These are phyloP conservation scores for Halocynthia aurantium DNA, from an alignment of 23 tunicate genomes.

Conservation along the genomic window DNA sequence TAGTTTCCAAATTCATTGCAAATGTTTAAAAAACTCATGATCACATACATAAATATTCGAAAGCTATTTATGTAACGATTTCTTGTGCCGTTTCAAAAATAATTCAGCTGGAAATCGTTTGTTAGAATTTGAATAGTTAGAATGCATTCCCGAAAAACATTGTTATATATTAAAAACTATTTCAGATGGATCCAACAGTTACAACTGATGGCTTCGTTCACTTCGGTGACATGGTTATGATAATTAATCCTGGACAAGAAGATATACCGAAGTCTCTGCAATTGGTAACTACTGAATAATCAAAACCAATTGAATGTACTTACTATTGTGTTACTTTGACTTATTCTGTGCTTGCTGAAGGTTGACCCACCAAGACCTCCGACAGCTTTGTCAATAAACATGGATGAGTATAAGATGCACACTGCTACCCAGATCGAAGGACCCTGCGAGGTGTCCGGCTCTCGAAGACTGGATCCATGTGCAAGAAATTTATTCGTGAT, in stretches of 20 bases:
- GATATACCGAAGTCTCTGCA: constrained; percentile 31
- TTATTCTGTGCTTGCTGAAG: constrained; percentile 1
- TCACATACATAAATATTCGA: neutral
- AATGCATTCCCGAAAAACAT: neutral
- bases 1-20: neutral
- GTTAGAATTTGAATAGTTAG: neutral
- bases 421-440: constrained; percentile 42
- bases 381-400: constrained; percentile 63
- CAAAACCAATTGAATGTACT: neutral
- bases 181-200: constrained; percentile 59
- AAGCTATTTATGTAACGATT: neutral
- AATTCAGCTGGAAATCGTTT: neutral
- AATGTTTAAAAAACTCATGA: neutral
- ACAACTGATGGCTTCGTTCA: constrained; percentile 90
- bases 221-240: constrained; percentile 91
- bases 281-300: constrained; percentile 17
- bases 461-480: constrained; percentile 52
- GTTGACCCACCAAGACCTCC: constrained; percentile 63
- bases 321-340: no score
- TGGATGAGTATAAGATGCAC: constrained; percentile 75
- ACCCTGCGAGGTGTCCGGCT: constrained; percentile 71
- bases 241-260: constrained; percentile 94
- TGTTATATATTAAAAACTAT: neutral
- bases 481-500: constrained; percentile 76
- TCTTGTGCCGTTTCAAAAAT: neutral